Conservation (phyloP, 2,113 vertebrate genomes). For the cattle (Bos taurus) region ARS-UCD2.0 NC_037345.1:22909001-22909500, state of each 20-base stretch:
- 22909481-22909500: too few species aligned
- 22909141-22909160: neutral
- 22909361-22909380: too few species aligned
- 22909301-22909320: neutral
- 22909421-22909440: too few species aligned
- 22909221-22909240: neutral
- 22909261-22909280: neutral
- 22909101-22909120: neutral
- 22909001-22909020: neutral
- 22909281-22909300: neutral
- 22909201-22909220: neutral
- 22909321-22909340: accelerated
- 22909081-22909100: neutral
- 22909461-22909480: too few species aligned
- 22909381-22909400: too few species aligned
- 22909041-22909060: neutral
- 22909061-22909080: neutral
- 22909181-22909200: neutral
- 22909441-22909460: too few species aligned
- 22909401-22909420: too few species aligned
- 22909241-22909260: neutral
- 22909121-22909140: neutral
- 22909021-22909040: neutral
- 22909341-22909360: neutral
- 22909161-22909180: neutral